Base-by-base conservation (phyloP, 2,888 invertebrate species). In the Mythimna vitellina region DNA sequence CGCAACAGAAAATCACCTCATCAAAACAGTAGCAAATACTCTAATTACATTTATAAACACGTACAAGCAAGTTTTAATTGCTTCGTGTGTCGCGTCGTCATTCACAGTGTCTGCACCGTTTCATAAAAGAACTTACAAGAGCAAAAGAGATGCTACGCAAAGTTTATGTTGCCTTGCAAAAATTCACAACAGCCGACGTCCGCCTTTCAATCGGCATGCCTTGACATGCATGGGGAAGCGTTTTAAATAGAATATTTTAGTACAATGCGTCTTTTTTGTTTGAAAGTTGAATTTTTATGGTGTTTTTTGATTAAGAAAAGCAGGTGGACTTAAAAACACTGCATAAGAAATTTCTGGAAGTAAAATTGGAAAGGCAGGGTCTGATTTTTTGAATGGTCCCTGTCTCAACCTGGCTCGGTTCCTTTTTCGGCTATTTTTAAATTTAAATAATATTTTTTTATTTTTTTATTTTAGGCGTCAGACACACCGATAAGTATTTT, bases 61-160 rank as follows among this genome's bases (percentile, higher is more conserved):
- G 81, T 77, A 81, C 77, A 83, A 82, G 84, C 86, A 90, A 92
- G 89, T 92, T 93, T 92, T 93, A 93, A 93, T 93, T 92, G 92
- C 91, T 87, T 88, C 89, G 84, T 87, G 87, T 88, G 86, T 89
- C 83, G 85, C 80, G 80, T 51, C 82, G 83, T 76, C 87, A 89
- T 92, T 92, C 89, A 89, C 84, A 82, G 79, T 78, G 86, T 84
- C 84, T 86, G 87, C 86, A 75, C 20, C 87, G 80, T 87, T 83
- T 87, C 88, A 91, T 89, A 89, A 91, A 92, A 90, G 89, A 89
- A 88, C 87, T 89, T 88, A 82, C 86, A 86, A 86, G 87, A 83
- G 85, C 86, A 86, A 88, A 87, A 89, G 91, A 85, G 87, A 89
- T 84, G 89, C 86, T 71, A 73, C 82, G 85, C 68, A 67, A 84